Base-by-base conservation (phyloP, 2,888 invertebrate species). In the Drosophila formosana region DNA sequence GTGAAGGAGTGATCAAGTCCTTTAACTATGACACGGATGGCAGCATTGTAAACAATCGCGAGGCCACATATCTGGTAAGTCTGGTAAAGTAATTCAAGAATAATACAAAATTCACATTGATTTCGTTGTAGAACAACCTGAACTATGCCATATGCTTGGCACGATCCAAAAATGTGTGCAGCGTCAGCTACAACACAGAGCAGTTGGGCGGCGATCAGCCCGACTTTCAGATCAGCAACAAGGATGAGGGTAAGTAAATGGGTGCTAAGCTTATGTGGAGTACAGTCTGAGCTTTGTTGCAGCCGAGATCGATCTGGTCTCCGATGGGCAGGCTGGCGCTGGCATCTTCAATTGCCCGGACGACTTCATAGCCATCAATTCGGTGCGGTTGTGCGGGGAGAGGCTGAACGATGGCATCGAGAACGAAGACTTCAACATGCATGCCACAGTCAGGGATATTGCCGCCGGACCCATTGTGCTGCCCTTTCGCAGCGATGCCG, bases 121-220 rank as follows among this genome's bases (percentile, higher is more conserved):
- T 30, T 4, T 9, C 18, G 18, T 2, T 1, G 3, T 90, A 96
- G 96, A 96, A 96, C 86, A 96, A 96, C 90, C 91, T 96, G 3
- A 96, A 96, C 89, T 96, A 96, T 89, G 96, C 95, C 0, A 95
- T 96, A 74, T 96, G 96, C 88, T 94, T 96, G 72, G 91, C 94
- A 79, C 94, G 95, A 66, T 93, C 93, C 32, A 91, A 94, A 34
- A 94, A 94, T 30, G 94, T 94, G 56, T 96, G 96, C 90, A 94
- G 94, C 49, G 92, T 96, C 11, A 95, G 95, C 0, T 96, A 95
- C 82, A 93, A 93, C 1, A 91, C 89, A 26, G 90, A 90, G 47
- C 80, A 86, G 66, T 45, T 76, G 9, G 93, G 93, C 52, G 93
- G 93, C 26, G 91, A 93, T n/a, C 93, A 93, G 65, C 93, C 93